Conservation (phyloP, 2,797 vertebrate genomes). For the Poeciliopsis paucimaculata region DNA sequence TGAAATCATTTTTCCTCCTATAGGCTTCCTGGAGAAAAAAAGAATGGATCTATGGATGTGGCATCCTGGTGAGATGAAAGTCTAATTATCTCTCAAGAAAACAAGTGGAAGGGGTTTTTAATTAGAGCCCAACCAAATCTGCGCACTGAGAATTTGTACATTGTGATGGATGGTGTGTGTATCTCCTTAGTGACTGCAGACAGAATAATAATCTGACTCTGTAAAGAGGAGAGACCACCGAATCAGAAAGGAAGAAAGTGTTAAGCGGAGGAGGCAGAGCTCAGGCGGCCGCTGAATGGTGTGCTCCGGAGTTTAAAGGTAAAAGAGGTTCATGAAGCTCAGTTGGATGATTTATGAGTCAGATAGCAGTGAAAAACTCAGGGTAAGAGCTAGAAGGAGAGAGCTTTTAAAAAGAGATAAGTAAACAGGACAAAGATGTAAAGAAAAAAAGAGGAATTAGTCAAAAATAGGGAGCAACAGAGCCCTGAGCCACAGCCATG, state of each 20-base stretch:
- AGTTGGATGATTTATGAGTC: constrained; percentile 81
- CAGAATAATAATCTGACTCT: constrained; percentile 86
- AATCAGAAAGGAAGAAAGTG: constrained; percentile 37
- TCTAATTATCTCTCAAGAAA: constrained; percentile 97
- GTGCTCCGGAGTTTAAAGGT: constrained; percentile 5
- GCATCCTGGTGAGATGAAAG: constrained; percentile 99
- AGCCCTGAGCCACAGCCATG: constrained; percentile 87
- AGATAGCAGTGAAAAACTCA: constrained; percentile 45
- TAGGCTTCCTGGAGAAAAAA: constrained; percentile 89
- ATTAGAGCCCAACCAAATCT: constrained; percentile 94
- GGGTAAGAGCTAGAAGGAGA: constrained; percentile 31
- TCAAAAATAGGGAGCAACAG: constrained; percentile 62
- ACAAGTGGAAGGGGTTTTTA: constrained; percentile 96
- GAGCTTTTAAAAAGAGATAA: constrained; percentile 39
- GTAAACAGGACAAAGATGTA: constrained; percentile 61
- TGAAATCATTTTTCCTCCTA: constrained; percentile 85
- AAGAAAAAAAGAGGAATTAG: constrained; percentile 57
- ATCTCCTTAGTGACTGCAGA: constrained; percentile 91
- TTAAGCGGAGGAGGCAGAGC: constrained; percentile 17
- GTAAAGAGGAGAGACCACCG: constrained; percentile 55
- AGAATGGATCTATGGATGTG: constrained; percentile 94
- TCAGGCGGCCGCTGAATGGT: constrained; percentile 5
- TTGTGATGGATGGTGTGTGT: constrained; percentile 93
- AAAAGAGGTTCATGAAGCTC: constrained; percentile 55
- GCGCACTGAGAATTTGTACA: constrained; percentile 91